A percentile compares a stretch with the other conserved stretches of the same genome.
phyloP scores from a whole-genome alignment of 2,888 invertebrate species.

The Ectemnius cavifrons region DNA sequence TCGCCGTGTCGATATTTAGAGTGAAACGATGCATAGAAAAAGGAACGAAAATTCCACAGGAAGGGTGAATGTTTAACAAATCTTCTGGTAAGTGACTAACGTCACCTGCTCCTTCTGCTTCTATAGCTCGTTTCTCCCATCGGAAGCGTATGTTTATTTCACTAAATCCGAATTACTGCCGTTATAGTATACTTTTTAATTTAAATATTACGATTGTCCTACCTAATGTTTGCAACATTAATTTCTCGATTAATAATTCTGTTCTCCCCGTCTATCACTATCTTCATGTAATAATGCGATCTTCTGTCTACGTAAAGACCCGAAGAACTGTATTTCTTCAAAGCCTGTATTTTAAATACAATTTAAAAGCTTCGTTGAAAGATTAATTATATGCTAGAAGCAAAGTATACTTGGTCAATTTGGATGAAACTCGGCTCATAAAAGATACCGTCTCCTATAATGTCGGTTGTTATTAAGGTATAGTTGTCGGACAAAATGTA shows the following conservation, averaged over 20 bases:
- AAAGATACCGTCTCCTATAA: slow-evolving; percentile 77
- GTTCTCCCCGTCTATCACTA: slow-evolving; percentile 19
- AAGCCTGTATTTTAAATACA: slow-evolving; percentile 15
- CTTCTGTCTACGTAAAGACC: slow-evolving; percentile 14
- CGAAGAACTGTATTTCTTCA: slow-evolving; percentile 1
- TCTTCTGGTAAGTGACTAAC: slow-evolving; percentile 56
- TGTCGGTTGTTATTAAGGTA: slow-evolving; percentile 72
- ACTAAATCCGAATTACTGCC: slow-evolving; percentile 34
- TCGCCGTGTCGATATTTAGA: slow-evolving; percentile 61
- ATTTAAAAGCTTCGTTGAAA: neutral
- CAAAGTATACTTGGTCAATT: slow-evolving; percentile 49
- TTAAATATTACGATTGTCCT: neutral
- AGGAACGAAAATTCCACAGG: slow-evolving; percentile 63
- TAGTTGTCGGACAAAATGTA: slow-evolving; percentile 77
- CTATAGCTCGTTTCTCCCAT: slow-evolving; percentile 64
- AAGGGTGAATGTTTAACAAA: slow-evolving; percentile 65
- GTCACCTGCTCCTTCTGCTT: slow-evolving; percentile 6
- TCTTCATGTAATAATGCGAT: slow-evolving; percentile 28
- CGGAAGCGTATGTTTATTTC: slow-evolving; percentile 63
- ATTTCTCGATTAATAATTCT: slow-evolving; percentile 35
- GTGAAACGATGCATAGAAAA: slow-evolving; percentile 68
- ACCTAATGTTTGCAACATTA: slow-evolving; percentile 58
- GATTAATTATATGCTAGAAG: neutral
- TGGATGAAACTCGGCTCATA: slow-evolving; percentile 67
- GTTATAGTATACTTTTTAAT: neutral